Evolutionary conservation across 2,888 invertebrate genomes (phyloP).

Genomic region (Sipha maydis): DNA sequence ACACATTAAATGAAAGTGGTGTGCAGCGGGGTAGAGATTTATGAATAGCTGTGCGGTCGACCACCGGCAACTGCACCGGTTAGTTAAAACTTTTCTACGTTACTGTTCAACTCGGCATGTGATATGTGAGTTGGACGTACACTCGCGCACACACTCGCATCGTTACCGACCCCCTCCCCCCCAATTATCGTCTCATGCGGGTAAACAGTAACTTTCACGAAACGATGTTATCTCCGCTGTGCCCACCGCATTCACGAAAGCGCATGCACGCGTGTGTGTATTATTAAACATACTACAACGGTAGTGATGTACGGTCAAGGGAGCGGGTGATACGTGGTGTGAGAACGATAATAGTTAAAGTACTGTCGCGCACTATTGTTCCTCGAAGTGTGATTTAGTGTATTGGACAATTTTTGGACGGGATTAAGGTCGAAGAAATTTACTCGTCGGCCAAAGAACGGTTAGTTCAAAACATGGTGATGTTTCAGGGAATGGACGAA

Average conservation of each 20-base stretch:
- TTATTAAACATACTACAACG: no score
- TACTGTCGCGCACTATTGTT: no score
- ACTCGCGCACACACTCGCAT: not conserved
- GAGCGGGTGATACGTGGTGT: not conserved
- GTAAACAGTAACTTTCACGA: not conserved
- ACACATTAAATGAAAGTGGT: no score
- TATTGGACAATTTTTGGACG: not conserved
- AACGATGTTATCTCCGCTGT: not conserved
- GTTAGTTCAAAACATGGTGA: no score
- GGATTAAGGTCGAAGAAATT: not conserved
- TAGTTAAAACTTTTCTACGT: slow-evolving; percentile 44
- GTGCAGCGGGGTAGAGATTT: slow-evolving; percentile 10
- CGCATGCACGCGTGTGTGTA: not conserved
- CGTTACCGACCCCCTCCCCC: not conserved
- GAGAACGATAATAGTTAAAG: not conserved
- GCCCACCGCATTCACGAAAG: not conserved
- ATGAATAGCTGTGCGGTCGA: slow-evolving; percentile 39
- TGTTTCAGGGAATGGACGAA: no score
- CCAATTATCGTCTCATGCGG: not conserved
- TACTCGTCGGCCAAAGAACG: not conserved
- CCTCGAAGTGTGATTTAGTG: not conserved
- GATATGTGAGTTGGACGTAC: not conserved
- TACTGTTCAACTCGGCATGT: not conserved
- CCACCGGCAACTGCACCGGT: slow-evolving; percentile 3
- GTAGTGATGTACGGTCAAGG: no score